phyloP scores from a whole-genome alignment of 2,888 invertebrate genomes.

The Hipparchia semele region DNA sequence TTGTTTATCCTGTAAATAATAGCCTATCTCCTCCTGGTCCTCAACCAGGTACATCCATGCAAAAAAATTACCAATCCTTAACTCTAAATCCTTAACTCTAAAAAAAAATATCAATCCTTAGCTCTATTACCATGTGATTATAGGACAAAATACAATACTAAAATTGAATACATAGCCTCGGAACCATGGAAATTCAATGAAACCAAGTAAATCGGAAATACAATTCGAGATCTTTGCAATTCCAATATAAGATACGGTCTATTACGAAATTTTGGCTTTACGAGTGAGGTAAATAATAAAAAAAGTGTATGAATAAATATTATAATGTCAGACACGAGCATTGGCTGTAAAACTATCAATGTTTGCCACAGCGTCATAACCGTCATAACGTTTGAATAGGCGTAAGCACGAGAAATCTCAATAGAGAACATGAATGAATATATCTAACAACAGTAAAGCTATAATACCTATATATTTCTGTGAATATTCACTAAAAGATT shows the following conservation, averaged over 20 bases:
- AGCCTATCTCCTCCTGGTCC: too few relatives aligned
- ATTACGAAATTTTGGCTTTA: conserved; percentile 31
- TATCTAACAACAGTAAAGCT: conserved; percentile 6
- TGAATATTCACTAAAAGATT: too few relatives aligned
- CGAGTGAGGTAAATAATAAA: conserved; percentile 35
- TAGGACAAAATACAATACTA: too few relatives aligned
- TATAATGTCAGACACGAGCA: conserved; percentile 42
- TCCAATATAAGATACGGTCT: conserved; percentile 1
- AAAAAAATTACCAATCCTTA: too few relatives aligned
- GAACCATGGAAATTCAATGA: neutral
- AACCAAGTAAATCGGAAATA: neutral
- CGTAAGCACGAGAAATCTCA: conserved; percentile 43
- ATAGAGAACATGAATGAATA: conserved; percentile 36
- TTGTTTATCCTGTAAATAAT: too few relatives aligned
- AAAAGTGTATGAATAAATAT: conserved; percentile 40
- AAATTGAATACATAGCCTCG: too few relatives aligned
- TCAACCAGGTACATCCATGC: too few relatives aligned
- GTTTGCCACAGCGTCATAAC: conserved; percentile 38
- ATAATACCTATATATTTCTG: neutral
- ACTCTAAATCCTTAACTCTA: too few relatives aligned
- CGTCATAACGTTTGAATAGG: conserved; percentile 45
- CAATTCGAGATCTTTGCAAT: neutral
- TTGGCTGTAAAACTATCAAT: conserved; percentile 45
- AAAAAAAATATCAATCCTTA: too few relatives aligned
- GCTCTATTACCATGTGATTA: too few relatives aligned